Base-by-base conservation (phyloP, 2,797 vertebrate genomes). In the Adrianichthys oophorus region DNA sequence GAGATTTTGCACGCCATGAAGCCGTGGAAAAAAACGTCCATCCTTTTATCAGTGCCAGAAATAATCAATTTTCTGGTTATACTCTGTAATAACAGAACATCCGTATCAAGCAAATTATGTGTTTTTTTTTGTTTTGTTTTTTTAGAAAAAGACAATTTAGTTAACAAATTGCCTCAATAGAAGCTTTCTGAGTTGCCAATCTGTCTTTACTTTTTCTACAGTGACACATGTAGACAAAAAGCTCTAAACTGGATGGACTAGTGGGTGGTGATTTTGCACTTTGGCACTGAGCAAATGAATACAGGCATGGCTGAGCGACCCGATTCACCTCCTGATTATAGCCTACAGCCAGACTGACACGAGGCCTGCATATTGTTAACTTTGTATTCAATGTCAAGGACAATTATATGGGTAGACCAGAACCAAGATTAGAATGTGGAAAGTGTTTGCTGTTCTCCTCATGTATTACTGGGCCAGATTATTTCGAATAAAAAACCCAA, bases 311-410 rank as follows among this genome's bases (percentile, higher is more conserved):
- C 78, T 80, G 82, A 86, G 65, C 84, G 81, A 86, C 83, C 76
- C 59, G 79, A 85, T 84, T 85, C 83, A 84, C 79, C 83, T 82
- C 83, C 63, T 77, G 85, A 88, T 88, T 88, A 85, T 58, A 85
- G 83, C 70, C 70, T 72, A 62, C 60, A 55, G 70, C 59, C 17
- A 70, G 84, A 83, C 16, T 86, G 85, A 88, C 85, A 81, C 76
- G 68, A 76, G 76, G 74, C 71, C 74, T 77, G 57, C 70, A 65
- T 72, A 82, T 80, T 85, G 74, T 83, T 64, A 72, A 76, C 76
- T 79, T 86, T 40, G 52, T 71, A 68, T 74, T 82, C 77, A 68
- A 73, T 78, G 83, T 84, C 76, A 76, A 67, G 72, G 65, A 68
- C 78, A 73, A 80, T 85, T 71, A 79, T 44, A 75, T 61, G 52